Conservation (phyloP, 2,797 vertebrate species). For the Synanceia verrucosa region DNA sequence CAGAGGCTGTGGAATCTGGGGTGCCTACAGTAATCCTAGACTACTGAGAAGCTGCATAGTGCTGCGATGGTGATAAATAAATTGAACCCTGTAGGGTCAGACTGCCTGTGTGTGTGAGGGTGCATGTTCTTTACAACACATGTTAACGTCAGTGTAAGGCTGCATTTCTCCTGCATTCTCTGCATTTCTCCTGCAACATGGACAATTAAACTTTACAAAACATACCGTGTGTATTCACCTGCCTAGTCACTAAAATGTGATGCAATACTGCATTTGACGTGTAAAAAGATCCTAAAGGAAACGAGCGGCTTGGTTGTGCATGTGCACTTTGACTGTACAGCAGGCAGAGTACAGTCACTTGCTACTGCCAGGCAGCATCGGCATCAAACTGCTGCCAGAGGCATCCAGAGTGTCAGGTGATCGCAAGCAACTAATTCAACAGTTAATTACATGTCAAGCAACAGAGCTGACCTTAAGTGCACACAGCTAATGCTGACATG, state of each 20-base stretch:
- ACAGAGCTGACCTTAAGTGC: conserved; percentile 42
- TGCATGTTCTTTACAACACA: conserved; percentile 31
- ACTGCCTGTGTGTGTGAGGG: neutral
- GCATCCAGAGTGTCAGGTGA: conserved; percentile 54
- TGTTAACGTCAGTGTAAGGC: conserved; percentile 28
- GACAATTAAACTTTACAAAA: conserved; percentile 39
- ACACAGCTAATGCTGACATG: conserved; percentile 36
- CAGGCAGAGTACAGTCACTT: conserved; percentile 59
- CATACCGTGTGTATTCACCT: conserved; percentile 4
- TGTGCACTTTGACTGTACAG: conserved; percentile 54
- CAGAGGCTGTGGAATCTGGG: conserved; percentile 62
- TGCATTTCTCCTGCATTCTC: conserved; percentile 15
- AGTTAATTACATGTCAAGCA: conserved; percentile 64
- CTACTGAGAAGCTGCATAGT: conserved; percentile 2
- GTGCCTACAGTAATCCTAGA: conserved; percentile 34
- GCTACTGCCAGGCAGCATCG: conserved; percentile 55
- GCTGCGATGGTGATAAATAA: conserved; percentile 44
- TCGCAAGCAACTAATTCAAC: conserved; percentile 55
- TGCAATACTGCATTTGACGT: neutral
- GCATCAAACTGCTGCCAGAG: conserved; percentile 54
- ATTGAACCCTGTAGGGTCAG: conserved; percentile 30
- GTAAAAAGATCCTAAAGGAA: conserved; percentile 5
- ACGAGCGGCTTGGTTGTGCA: conserved; percentile 21
- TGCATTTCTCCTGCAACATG: conserved; percentile 15
- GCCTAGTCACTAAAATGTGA: neutral